These are phyloP conservation scores for Nesoenas mayeri DNA, from an alignment of 2,113 vertebrate species.

Conservation along the genomic window DNA sequence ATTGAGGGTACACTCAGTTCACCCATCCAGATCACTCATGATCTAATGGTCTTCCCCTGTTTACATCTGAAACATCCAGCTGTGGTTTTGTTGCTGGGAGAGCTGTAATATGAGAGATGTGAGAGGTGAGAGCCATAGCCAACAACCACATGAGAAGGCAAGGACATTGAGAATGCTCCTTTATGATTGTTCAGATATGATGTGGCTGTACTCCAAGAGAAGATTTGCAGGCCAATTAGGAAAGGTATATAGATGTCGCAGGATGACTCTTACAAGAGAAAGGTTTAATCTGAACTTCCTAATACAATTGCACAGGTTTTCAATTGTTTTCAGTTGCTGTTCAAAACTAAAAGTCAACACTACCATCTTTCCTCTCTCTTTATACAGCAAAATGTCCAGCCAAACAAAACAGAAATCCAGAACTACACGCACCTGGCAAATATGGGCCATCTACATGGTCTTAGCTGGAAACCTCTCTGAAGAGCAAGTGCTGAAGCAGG, in stretches of 20 bases:
- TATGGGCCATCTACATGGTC: conserved; percentile 28
- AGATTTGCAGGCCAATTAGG: background rate
- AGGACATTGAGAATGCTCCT: background rate
- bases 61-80: background rate
- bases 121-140: background rate
- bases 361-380: background rate
- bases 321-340: background rate
- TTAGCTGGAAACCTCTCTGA: background rate
- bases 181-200: background rate
- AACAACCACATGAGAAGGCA: background rate
- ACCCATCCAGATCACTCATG: background rate
- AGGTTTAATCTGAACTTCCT: background rate
- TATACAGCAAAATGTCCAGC: background rate
- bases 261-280: background rate
- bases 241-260: background rate
- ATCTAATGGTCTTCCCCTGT: background rate
- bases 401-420: conserved; percentile 18
- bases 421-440: background rate
- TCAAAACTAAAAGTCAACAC: background rate
- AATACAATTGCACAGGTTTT: background rate
- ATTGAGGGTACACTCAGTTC: accelerated
- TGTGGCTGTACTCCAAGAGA: background rate
- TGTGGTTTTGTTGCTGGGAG: background rate
- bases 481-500: background rate
- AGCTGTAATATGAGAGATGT: background rate